Base-by-base conservation (phyloP, 2,113 vertebrate species). In the Halcyon malimbica region DNA sequence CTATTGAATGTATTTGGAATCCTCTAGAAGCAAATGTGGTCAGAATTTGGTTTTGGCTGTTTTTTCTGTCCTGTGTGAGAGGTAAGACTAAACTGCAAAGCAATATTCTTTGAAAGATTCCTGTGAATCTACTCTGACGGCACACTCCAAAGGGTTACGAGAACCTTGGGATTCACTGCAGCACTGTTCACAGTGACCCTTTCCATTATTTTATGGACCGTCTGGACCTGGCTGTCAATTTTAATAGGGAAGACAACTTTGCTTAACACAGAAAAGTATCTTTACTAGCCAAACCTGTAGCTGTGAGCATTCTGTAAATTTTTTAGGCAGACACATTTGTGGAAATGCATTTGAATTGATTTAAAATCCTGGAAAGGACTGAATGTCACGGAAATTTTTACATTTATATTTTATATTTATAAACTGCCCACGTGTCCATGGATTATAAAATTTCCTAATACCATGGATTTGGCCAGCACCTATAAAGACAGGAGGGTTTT, bases 221-320 rank as follows among this genome's bases (percentile, higher is more conserved):
- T 90, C 42, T 87, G 87, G 77, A 92, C 63, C 76, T 96, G 89
- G 84, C 77, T 93, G 91, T 89, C 92, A 92, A 82, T 94, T 97
- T 96, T 93, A 96, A 93, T 90, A 77, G 48, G 50, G 68, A 90
- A 39, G 25, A 88, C 20, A 29, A 84, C 67, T 96, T 94, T 59
- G 48, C 88, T 96, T 95, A 75, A 85, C 71, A 82, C 51, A 81
- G 60, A 88, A 91, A 81, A 31, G 4, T 85, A 76, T 82, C 50
- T 91, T 95, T 92, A 79, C 78, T 91, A 80, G 68, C 42, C 51
- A 89, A 95, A 95, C 35, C 53, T 95, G 70, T 92, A 80, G 50
- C 62, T 92, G 21, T 80, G 65, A 87, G 59, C 59, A 48, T 94
- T 95, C 77, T 70, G 54, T 76, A 86, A 91, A 85, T 95, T 19